Conservation (phyloP, 2,888 invertebrate genomes). For the Erannis defoliaria region DNA sequence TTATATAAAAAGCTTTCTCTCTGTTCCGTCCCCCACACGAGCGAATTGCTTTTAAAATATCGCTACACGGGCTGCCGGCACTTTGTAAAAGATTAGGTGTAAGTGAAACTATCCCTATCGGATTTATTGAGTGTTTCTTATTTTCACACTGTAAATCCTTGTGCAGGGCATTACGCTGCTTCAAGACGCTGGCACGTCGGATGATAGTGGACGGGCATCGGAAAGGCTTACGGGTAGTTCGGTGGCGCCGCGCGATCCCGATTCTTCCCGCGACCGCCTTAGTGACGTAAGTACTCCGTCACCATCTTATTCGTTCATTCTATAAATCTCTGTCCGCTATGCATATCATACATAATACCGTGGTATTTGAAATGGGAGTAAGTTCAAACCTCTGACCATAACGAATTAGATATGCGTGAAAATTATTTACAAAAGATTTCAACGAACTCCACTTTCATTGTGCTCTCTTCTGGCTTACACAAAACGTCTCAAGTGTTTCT, state of each 20-base stretch:
- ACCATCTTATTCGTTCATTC: constrained; percentile 37
- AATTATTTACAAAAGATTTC: constrained; percentile 33
- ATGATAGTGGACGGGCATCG: constrained; percentile 94
- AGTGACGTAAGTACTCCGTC: constrained; percentile 91
- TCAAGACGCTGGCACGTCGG: constrained; percentile 93
- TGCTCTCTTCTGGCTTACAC: constrained; percentile 24
- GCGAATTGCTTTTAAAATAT: constrained; percentile 71
- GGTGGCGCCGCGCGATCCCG: constrained; percentile 91
- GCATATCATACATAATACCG: constrained; percentile 33
- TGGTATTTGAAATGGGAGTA: constrained; percentile 31
- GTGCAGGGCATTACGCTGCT: constrained; percentile 90
- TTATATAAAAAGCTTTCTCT: constrained; percentile 72
- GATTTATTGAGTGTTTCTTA: constrained; percentile 54
- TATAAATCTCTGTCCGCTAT: constrained; percentile 41
- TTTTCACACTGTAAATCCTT: constrained; percentile 58
- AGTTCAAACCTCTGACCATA: constrained; percentile 11
- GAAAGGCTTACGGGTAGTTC: constrained; percentile 93
- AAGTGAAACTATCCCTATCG: constrained; percentile 47
- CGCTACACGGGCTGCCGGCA: constrained; percentile 60
- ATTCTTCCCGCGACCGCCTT: constrained; percentile 93
- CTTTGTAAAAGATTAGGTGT: constrained; percentile 56
- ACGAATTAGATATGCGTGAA: constrained; percentile 16
- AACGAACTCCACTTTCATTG: constrained; percentile 35
- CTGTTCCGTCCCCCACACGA: constrained; percentile 61
- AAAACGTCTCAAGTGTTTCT: constrained; percentile 9